Evolutionary conservation across 1,140 invertebrate genomes (phyloP).

Genomic region (Calephelis nemesis): DNA sequence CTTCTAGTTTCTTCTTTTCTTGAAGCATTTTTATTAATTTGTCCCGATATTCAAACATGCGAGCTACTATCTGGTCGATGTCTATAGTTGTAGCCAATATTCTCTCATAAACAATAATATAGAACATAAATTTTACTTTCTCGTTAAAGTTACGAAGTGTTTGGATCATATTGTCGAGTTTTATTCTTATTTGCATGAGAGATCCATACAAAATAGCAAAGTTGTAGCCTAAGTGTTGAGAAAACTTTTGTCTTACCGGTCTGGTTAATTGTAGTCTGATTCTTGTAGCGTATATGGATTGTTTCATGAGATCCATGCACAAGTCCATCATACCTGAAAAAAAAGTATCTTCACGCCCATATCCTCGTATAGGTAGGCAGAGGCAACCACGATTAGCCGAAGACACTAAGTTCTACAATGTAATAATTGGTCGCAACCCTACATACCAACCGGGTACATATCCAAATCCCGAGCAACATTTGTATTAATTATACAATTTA

Average conservation of each 20-base stretch:
- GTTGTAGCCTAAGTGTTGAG: constrained; percentile 29
- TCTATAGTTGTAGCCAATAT: constrained; percentile 38
- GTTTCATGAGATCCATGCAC: constrained; percentile 44
- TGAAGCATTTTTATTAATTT: neutral
- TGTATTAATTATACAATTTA: neutral
- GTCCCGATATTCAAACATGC: constrained; percentile 32
- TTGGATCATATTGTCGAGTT: constrained; percentile 40
- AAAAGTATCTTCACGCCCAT: too few relatives aligned
- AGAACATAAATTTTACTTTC: constrained; percentile 37
- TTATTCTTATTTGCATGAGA: constrained; percentile 37
- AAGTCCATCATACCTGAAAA: constrained; percentile 20
- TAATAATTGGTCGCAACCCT: too few relatives aligned
- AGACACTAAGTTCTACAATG: too few relatives aligned
- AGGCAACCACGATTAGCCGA: too few relatives aligned
- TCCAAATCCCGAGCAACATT: too few relatives aligned
- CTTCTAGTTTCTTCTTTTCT: neutral
- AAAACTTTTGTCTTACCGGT: constrained; percentile 30
- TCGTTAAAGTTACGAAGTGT: constrained; percentile 29
- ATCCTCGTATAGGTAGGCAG: too few relatives aligned
- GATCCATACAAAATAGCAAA: constrained; percentile 40
- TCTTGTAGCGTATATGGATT: constrained; percentile 44
- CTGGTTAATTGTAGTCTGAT: constrained; percentile 34
- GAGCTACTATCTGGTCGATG: constrained; percentile 26
- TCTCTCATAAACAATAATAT: constrained; percentile 42
- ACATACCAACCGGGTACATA: too few relatives aligned